Percentiles rank a stretch among this genome's conserved stretches.
Conservation (phyloP, 2,888 invertebrate genomes). For the Metopia argyrocephala region DNA sequence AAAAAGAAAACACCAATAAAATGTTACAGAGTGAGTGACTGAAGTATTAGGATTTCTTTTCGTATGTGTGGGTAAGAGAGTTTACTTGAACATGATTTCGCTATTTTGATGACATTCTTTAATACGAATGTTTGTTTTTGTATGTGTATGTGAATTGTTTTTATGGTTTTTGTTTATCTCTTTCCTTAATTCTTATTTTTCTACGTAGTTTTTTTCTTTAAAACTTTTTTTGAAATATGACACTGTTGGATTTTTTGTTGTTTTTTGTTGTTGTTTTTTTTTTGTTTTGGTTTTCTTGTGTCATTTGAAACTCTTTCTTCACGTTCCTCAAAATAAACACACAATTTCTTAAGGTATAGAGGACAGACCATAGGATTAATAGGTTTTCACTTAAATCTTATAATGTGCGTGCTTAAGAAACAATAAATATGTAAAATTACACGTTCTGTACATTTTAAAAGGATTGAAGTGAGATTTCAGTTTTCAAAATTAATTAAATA, state of each 20-base stretch:
- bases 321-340: no score
- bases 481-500: no score
- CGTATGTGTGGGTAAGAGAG: neutral
- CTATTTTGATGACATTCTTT: slow-evolving; percentile 37
- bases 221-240: slow-evolving; percentile 13
- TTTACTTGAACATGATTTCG: slow-evolving; percentile 6
- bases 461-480: no score
- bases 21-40: neutral
- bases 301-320: neutral
- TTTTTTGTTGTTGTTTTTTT: neutral
- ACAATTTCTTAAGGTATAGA: no score
- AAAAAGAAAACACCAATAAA: neutral
- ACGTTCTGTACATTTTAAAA: no score
- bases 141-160: neutral
- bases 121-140: slow-evolving; percentile 10
- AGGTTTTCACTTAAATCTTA: no score
- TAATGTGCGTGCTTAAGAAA: no score
- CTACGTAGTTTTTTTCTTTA: no score
- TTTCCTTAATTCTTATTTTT: neutral
- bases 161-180: neutral
- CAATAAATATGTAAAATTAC: no score
- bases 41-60: neutral
- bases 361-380: no score
- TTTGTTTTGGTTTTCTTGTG: neutral
- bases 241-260: no score